Evolutionary conservation across 2,113 vertebrate genomes (phyloP), one percentile per base, ranked within the genome.

Genomic region (Sturnira hondurensis): DNA sequence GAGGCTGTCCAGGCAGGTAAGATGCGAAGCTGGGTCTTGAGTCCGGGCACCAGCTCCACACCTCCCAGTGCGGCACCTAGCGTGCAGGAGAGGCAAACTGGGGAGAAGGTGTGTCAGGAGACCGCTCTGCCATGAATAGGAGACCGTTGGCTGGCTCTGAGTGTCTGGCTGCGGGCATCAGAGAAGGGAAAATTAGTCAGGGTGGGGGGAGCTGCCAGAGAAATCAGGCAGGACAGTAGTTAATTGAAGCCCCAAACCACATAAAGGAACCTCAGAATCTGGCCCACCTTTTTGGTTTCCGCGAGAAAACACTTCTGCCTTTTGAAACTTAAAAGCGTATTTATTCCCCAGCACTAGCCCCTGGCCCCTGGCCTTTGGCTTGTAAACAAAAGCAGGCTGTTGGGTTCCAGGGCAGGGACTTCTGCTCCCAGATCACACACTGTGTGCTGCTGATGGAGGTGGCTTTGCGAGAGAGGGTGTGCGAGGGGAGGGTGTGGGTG

Each of bases 341-440:
- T 97, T 95, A 95, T 95, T 94, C 78, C n/a, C 68, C 15, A 8
- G 84, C 22, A 0, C 87, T 45, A 50, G 92, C 63, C 93, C 83
- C 92, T 73, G n/a, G n/a, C 86, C 91, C 92, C 54, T 81, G 87
- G 89, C 89, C 96, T 92, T 94, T 95, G 85, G 87, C 88, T 96
- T 67, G 10, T 70, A 77, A 93, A 98, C 96, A 97, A 96, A 97
- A 63, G 76, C 47, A 22, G 61, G 77, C 70, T 98, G 96, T 98
- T 91, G 45, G 85, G 58, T 88, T 24, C 82, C 71, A n/a, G 71
- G 85, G 71, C 67, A 41, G 81, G 86, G 91, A 56, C 87, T 43
- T 93, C 95, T 95, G 96, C 58, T 96, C 45, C 61, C 45, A 76
- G 74, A 82, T 43, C 82, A 6, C 24, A 6, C 24, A 36, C 47